Percentiles rank a stretch among this genome's conserved stretches.
Conservation (phyloP, 2,113 vertebrate genomes). For the Rostratula benghalensis region DNA sequence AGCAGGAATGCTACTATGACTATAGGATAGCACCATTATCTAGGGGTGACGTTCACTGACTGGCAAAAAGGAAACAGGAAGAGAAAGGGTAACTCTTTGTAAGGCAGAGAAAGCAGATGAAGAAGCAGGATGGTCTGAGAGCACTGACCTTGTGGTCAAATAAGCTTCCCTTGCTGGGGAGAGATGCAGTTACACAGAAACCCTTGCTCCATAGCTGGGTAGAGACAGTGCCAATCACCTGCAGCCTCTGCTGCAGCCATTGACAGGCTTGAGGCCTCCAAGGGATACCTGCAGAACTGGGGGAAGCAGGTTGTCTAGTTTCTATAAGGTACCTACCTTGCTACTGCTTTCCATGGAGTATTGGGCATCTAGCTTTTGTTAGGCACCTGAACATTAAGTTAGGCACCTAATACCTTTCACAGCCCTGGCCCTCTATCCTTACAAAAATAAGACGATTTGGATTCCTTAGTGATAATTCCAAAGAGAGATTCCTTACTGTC, state of each 20-base stretch:
- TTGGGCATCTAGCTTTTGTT: not conserved
- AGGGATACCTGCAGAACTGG: not conserved
- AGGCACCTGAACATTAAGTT: not conserved
- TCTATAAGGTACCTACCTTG: not conserved
- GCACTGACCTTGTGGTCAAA: not conserved
- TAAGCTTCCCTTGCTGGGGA: not conserved
- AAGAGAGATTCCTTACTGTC: not conserved
- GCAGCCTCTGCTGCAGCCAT: not conserved
- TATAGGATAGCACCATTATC: not conserved
- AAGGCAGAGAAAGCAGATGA: not conserved
- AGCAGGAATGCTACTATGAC: not conserved
- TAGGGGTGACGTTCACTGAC: not conserved
- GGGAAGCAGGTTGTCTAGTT: not conserved
- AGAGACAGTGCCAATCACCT: not conserved
- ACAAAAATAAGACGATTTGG: not conserved
- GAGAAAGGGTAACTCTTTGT: not conserved
- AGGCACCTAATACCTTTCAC: not conserved
- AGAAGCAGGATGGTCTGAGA: not conserved
- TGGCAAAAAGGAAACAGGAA: not conserved
- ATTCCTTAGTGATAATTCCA: not conserved
- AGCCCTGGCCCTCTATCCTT: not conserved
- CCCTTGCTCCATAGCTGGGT: fast-evolving
- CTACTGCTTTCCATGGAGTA: not conserved
- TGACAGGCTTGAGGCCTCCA: not conserved
- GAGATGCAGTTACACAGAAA: not conserved